Conservation (phyloP, 2,113 vertebrate genomes). For the Sterrhoptilus dennistouni region DNA sequence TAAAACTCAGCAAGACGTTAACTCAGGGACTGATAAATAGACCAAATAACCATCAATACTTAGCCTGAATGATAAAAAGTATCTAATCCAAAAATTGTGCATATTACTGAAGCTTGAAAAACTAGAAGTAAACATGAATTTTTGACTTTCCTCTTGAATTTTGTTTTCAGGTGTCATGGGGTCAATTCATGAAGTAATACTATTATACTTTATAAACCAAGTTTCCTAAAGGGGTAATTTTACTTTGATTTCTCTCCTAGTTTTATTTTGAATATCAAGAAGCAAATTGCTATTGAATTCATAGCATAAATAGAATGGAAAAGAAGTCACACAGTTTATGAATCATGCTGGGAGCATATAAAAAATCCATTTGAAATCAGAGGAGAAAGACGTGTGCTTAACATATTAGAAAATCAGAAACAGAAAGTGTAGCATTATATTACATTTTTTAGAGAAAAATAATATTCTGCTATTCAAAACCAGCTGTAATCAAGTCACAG, state of each 20-base stretch:
- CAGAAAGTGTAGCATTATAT: not conserved
- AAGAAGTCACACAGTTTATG: not conserved
- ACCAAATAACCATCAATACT: not conserved
- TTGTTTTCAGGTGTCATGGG: not conserved
- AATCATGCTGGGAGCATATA: not conserved
- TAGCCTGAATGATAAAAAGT: not conserved
- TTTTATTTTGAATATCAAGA: not conserved
- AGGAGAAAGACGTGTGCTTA: not conserved
- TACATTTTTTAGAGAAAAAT: not conserved
- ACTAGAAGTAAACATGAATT: not conserved
- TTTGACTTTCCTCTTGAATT: not conserved
- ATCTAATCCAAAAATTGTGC: not conserved
- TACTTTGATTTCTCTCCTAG: not conserved
- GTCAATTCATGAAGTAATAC: not conserved
- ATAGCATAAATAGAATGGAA: not conserved
- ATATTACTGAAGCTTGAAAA: not conserved
- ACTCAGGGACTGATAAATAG: not conserved
- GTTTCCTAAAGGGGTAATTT: not conserved
- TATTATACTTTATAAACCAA: not conserved
- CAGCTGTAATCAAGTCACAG: not conserved
- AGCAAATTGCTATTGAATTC: not conserved
- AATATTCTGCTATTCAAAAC: not conserved
- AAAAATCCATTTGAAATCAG: not conserved
- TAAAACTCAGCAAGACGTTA: not conserved
- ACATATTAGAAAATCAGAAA: not conserved